Percentiles rank a stretch among this genome's conserved stretches.
Conservation (phyloP, 2,888 invertebrate species). For the Aricia artaxerxes region DNA sequence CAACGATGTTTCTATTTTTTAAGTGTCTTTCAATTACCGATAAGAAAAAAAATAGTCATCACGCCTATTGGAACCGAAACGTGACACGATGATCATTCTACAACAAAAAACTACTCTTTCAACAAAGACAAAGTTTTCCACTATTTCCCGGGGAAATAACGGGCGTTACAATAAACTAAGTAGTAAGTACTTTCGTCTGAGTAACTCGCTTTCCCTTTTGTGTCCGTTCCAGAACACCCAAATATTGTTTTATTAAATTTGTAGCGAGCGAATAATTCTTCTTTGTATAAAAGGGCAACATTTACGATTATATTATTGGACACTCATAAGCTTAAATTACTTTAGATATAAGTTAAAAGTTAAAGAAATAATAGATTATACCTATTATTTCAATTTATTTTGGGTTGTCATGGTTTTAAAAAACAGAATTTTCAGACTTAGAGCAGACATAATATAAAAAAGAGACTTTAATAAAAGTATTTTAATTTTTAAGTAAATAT, state of each 20-base stretch:
- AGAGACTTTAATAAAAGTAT: too few species aligned
- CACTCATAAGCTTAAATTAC: not conserved
- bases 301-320: not conserved
- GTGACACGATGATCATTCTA: conserved; percentile 1
- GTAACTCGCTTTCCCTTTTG: conserved; percentile 21
- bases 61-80: not conserved
- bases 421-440: too few species aligned
- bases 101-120: conserved; percentile 7
- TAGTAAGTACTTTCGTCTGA: conserved; percentile 9
- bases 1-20: too few species aligned
- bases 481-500: too few species aligned
- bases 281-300: not conserved
- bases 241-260: conserved; percentile 27
- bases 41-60: too few species aligned
- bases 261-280: not conserved
- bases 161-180: conserved; percentile 19
- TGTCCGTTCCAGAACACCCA: conserved; percentile 14
- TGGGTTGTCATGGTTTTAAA: too few species aligned
- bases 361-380: too few species aligned
- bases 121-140: conserved; percentile 14
- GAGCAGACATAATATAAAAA: too few species aligned
- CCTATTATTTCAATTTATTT: too few species aligned
- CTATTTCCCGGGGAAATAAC: not conserved
- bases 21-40: too few species aligned
- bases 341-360: too few species aligned